These are phyloP conservation scores for Erythrolamprus reginae DNA, from an alignment of 2,113 vertebrate genomes.

Conservation along the genomic window DNA sequence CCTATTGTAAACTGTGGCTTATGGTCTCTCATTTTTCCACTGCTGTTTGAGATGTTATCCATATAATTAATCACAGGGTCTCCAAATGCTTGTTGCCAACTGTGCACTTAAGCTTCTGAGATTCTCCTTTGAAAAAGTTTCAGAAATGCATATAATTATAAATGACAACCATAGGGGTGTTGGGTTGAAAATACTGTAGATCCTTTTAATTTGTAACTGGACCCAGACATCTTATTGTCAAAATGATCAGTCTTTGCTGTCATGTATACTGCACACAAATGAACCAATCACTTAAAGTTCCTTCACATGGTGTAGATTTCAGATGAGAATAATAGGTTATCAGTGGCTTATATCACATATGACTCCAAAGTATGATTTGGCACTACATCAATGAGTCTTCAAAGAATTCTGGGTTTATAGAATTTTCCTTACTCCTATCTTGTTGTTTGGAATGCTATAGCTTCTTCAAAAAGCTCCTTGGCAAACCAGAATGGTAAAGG, in stretches of 20 bases:
- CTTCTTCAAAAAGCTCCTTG: neutral
- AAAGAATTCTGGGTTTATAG: neutral
- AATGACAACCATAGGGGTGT: neutral
- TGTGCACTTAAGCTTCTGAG: constrained; percentile 19
- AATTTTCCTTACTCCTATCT: neutral
- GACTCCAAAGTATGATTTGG: neutral
- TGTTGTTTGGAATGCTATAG: neutral
- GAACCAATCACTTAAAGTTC: neutral
- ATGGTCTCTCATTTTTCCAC: constrained; percentile 17
- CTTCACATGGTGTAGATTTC: neutral
- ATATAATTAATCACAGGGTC: constrained; percentile 29
- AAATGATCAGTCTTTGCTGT: neutral
- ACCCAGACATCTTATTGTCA: neutral
- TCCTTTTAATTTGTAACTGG: constrained; percentile 23
- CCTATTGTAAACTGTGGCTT: constrained; percentile 39
- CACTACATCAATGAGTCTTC: neutral
- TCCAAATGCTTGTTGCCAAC: neutral
- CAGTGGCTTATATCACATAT: neutral
- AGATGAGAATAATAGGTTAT: neutral
- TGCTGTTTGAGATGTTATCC: constrained; percentile 14
- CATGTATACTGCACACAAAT: neutral
- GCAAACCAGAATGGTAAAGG: neutral
- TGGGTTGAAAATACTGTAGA: neutral
- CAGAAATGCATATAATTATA: neutral
- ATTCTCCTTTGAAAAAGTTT: constrained; percentile 7